phyloP scores from a whole-genome alignment of 2,797 vertebrate genomes.

The Pempheris klunzingeri region DNA sequence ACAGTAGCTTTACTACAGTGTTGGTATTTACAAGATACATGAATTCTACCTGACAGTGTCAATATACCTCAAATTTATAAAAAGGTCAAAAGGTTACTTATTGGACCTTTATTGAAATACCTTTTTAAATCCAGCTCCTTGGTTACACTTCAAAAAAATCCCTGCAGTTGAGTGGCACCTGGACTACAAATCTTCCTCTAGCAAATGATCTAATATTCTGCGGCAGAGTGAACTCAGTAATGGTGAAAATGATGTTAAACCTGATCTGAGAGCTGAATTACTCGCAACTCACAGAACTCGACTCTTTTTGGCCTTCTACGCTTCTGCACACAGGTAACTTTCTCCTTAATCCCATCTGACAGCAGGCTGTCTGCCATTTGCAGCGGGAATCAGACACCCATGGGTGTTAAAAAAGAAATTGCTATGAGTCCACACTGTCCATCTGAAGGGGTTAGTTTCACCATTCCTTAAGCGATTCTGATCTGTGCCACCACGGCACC shows the following conservation, averaged over 20 bases:
- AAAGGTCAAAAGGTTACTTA: neutral
- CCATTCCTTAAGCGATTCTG: constrained; percentile 43
- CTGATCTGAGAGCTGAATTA: constrained; percentile 62
- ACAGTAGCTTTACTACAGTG: neutral
- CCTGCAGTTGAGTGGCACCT: constrained; percentile 9
- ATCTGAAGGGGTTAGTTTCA: constrained; percentile 55
- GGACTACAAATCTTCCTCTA: constrained; percentile 46
- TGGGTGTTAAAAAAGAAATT: constrained; percentile 69
- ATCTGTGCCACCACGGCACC: constrained; percentile 37
- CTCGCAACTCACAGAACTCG: constrained; percentile 42
- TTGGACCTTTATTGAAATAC: constrained; percentile 14
- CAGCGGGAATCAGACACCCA: constrained; percentile 60
- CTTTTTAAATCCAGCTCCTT: constrained; percentile 13
- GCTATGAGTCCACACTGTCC: constrained; percentile 51
- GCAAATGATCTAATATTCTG: constrained; percentile 61
- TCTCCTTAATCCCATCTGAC: constrained; percentile 70
- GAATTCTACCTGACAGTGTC: neutral
- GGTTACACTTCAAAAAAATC: constrained; percentile 35
- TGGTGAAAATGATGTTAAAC: too few relatives aligned
- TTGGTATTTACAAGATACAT: neutral
- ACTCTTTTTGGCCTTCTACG: constrained; percentile 44
- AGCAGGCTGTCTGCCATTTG: constrained; percentile 72
- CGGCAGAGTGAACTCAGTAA: constrained; percentile 51
- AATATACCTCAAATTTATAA: neutral
- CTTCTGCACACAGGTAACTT: constrained; percentile 49